A percentile compares a stretch with the other conserved stretches of the same genome.
phyloP scores from a whole-genome alignment of 2,113 vertebrate genomes.

The Siniperca knerii region DNA sequence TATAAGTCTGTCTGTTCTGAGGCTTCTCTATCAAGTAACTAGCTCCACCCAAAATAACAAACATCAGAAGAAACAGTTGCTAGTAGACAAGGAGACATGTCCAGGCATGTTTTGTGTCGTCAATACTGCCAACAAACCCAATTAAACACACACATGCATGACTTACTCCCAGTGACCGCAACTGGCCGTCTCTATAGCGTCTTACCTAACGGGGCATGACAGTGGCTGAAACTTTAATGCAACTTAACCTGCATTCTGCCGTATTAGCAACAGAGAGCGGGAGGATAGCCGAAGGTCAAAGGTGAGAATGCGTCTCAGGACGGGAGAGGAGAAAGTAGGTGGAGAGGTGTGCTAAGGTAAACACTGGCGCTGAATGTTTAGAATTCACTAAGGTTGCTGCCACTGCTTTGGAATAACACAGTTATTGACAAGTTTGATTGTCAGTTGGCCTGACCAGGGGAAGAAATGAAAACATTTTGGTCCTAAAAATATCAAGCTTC shows the following conservation, averaged over 20 bases:
- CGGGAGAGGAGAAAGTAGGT: neutral
- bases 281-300: neutral
- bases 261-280: neutral
- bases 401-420: neutral
- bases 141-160: neutral
- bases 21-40: slow-evolving; percentile 41
- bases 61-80: neutral
- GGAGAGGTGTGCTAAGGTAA: neutral
- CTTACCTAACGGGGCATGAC: neutral
- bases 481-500: no score
- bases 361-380: neutral
- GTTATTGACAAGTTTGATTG: neutral
- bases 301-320: neutral
- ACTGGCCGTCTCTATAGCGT: neutral
- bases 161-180: slow-evolving; percentile 26
- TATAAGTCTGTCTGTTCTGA: neutral
- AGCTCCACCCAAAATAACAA: neutral
- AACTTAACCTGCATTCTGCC: slow-evolving; percentile 9
- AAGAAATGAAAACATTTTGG: no score
- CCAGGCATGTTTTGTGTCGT: slow-evolving; percentile 34
- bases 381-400: neutral
- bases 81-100: slow-evolving; percentile 9
- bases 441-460: neutral
- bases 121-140: slow-evolving; percentile 4
- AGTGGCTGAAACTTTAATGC: slow-evolving; percentile 18